A percentile compares a stretch with the other conserved stretches of the same genome.
Conservation (phyloP, 1,140 invertebrate genomes). For the Heliconius nattereri region DNA sequence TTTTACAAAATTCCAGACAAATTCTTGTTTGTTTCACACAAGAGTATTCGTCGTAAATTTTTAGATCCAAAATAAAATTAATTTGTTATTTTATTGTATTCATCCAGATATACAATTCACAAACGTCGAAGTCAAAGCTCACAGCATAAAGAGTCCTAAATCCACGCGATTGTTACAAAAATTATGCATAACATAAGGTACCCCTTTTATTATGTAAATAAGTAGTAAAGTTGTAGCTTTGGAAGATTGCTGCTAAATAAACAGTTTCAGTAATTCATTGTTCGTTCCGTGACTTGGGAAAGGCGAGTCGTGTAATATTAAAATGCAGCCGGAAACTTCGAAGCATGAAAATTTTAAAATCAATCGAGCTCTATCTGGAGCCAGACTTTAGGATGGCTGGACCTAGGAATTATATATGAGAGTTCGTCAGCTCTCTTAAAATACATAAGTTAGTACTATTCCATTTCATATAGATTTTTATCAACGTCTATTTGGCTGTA, state of each 20-base stretch:
- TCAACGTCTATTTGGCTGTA: too few relatives aligned
- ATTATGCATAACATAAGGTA: background rate
- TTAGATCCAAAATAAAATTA: background rate
- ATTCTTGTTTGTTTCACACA: conserved; percentile 3
- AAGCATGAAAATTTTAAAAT: conserved; percentile 24
- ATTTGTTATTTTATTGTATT: background rate
- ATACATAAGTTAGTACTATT: background rate
- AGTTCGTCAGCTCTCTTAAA: conserved; percentile 17
- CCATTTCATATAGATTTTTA: background rate
- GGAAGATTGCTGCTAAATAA: conserved; percentile 1
- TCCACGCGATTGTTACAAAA: background rate
- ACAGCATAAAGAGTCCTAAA: background rate
- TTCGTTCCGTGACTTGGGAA: conserved; percentile 16
- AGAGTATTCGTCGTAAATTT: background rate
- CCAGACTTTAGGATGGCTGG: conserved; percentile 10
- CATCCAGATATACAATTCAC: too few relatives aligned
- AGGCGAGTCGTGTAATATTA: conserved; percentile 22
- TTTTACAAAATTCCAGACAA: background rate
- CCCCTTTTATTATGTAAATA: conserved; percentile 1
- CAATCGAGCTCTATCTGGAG: background rate
- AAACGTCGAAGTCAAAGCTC: background rate
- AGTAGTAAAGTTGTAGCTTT: background rate
- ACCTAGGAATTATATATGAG: conserved; percentile 28
- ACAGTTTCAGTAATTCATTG: conserved; percentile 17
- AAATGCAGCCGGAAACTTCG: conserved; percentile 6